Evolutionary conservation across 2,797 vertebrate species (phyloP), one percentile per base, ranked within the genome.

Genomic region (Lepilemur ruficaudatus): DNA sequence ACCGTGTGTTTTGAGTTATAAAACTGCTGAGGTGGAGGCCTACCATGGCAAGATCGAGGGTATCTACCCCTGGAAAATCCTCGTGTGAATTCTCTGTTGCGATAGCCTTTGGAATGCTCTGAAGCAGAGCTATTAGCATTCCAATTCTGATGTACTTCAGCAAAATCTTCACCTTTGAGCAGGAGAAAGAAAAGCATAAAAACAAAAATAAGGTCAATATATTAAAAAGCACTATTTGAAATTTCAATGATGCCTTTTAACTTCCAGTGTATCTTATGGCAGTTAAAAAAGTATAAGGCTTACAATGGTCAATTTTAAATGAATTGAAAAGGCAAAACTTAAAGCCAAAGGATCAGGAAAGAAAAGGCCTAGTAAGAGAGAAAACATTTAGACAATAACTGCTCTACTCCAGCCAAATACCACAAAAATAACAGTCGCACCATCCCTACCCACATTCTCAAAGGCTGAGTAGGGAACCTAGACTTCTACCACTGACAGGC

Each of bases 101-200:
- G 70, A 86, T 96, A 97, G 5, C 98, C 97, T 86, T 97, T 98
- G 20, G 97, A 86, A 59, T 95, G 96, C 83, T 94, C 81, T 32
- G 96, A 95, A 96, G 86, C 0, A 83, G 96, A 84, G 4, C 92
- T 94, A 0, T 81, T 92, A 52, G 92, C 28, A 88, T 97, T 92
- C 61, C 97, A 98, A 96, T 97, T 97, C 70, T 97, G 92, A 96
- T 95, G 98, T 7, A 96, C 90, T 97, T 97, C 78, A 69, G 76
- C 95, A 73, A 76, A 93, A 92, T 95, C 97, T 80, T 96, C 98
- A 98, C 97, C 98, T 99, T 52, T 35, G 59, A 82, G 3, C 35
- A 50, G 57, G 8, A 8, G 17, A 22, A 55, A 65, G 75, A 78
- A 82, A 65, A 73, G 25, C 35, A 94, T 10, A 85, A 79, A 80